A percentile compares a stretch with the other conserved stretches of the same genome.
Evolutionary conservation across 2,797 vertebrate genomes (phyloP).

Genomic region (Myotis planiceps): DNA sequence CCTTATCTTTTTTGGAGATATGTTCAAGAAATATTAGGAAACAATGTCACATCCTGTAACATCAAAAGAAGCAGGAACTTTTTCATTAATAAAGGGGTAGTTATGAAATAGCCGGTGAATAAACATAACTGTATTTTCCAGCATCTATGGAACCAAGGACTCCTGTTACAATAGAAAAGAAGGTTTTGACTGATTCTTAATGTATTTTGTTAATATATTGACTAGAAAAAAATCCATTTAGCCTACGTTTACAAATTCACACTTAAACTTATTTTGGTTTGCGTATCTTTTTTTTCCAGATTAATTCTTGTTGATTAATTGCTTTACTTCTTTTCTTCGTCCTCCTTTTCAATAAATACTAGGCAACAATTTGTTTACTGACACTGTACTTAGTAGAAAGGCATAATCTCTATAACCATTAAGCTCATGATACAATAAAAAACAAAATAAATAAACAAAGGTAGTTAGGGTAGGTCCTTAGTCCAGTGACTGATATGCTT

Average conservation of each 20-base stretch:
- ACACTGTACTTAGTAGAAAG: background rate
- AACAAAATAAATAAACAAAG: background rate
- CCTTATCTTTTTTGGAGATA: background rate
- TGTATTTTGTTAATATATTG: background rate
- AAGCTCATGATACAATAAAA: background rate
- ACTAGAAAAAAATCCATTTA: slow-evolving; percentile 44
- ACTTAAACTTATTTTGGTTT: background rate
- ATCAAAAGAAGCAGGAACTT: background rate
- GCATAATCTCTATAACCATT: background rate
- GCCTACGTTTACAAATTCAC: background rate
- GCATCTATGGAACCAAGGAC: background rate
- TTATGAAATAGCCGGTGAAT: background rate
- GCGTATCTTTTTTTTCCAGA: background rate
- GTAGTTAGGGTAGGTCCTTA: background rate
- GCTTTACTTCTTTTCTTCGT: background rate
- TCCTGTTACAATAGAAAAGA: background rate
- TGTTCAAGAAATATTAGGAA: slow-evolving; percentile 35
- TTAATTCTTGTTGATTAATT: slow-evolving; percentile 1
- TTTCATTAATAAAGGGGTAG: background rate
- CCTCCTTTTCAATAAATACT: background rate
- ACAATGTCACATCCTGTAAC: background rate
- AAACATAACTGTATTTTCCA: slow-evolving; percentile 1
- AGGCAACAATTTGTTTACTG: background rate
- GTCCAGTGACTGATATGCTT: background rate
- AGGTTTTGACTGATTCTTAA: slow-evolving; percentile 11